phyloP scores from a whole-genome alignment of 1,140 invertebrate species.

The Sinella curviseta region DNA sequence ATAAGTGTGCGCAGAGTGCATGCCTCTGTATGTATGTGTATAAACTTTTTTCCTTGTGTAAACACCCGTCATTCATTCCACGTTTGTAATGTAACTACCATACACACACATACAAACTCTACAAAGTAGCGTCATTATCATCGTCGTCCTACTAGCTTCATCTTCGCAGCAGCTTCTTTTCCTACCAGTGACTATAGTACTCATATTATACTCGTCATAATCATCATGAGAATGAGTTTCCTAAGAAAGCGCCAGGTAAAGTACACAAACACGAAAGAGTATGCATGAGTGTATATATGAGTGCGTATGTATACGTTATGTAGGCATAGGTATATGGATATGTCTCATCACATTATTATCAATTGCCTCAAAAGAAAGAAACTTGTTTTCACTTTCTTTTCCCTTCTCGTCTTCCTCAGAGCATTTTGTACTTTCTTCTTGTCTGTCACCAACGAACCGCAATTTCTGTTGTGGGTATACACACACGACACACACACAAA shows the following conservation, averaged over 20 bases:
- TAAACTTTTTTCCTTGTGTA: slow-evolving; percentile 3
- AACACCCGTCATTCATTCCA: neutral
- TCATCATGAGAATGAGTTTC: neutral
- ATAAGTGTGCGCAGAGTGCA: neutral
- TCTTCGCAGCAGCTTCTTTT: too few species aligned
- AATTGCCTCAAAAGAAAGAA: slow-evolving; percentile 1
- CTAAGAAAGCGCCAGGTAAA: neutral
- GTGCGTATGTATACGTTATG: neutral
- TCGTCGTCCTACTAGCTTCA: too few species aligned
- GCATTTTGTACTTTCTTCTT: neutral
- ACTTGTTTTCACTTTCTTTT: neutral
- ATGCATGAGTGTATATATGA: neutral
- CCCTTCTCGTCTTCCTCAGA: too few species aligned
- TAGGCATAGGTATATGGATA: neutral
- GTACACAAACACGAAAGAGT: too few species aligned
- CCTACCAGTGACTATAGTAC: too few species aligned
- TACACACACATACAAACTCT: too few species aligned
- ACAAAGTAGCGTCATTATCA: slow-evolving; percentile 4
- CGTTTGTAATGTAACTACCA: neutral
- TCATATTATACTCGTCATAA: neutral
- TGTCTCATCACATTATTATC: neutral
- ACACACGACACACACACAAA: neutral
- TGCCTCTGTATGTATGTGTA: neutral
- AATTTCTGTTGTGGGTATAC: too few species aligned
- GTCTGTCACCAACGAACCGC: neutral